These are phyloP conservation scores for Elysia crispata DNA, from an alignment of 2,888 invertebrate species.

Conservation along the genomic window DNA sequence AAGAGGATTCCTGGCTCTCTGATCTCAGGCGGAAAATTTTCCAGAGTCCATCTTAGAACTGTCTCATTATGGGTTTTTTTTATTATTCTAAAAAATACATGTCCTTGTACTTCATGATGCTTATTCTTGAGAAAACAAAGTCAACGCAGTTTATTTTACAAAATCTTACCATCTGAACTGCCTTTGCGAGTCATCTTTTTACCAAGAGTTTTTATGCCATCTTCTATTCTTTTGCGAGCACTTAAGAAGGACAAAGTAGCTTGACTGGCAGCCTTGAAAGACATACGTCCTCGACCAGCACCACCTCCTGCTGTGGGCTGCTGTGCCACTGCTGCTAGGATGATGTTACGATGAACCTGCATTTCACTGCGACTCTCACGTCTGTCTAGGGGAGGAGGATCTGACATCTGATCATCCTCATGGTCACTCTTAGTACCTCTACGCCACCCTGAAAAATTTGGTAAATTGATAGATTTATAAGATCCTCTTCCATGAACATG, in stretches of 20 bases:
- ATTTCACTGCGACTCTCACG: slow-evolving; percentile 70
- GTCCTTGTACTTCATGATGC: no score
- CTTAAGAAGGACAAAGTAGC: slow-evolving; percentile 77
- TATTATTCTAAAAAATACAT: no score
- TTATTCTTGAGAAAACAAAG: no score
- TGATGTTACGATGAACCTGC: slow-evolving; percentile 58
- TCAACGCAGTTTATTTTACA: neutral
- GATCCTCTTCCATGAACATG: no score
- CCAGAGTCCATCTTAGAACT: no score
- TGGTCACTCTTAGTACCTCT: slow-evolving; percentile 75
- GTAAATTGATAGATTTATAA: no score
- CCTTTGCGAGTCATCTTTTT: slow-evolving; percentile 92
- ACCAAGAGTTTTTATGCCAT: slow-evolving; percentile 84
- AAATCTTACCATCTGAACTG: slow-evolving; percentile 83
- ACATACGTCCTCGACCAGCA: slow-evolving; percentile 67
- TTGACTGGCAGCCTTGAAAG: slow-evolving; percentile 77
- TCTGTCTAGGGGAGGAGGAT: slow-evolving; percentile 64
- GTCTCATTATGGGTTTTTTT: no score
- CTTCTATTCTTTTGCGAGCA: slow-evolving; percentile 89
- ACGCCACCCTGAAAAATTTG: slow-evolving; percentile 66
- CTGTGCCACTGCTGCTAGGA: no score
- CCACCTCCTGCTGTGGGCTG: neutral
- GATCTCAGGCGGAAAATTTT: no score
- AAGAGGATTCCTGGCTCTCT: no score
- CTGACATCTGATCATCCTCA: slow-evolving; percentile 76